Base-by-base conservation (phyloP, 2,888 invertebrate species). In the Amblyjoppa proteus region DNA sequence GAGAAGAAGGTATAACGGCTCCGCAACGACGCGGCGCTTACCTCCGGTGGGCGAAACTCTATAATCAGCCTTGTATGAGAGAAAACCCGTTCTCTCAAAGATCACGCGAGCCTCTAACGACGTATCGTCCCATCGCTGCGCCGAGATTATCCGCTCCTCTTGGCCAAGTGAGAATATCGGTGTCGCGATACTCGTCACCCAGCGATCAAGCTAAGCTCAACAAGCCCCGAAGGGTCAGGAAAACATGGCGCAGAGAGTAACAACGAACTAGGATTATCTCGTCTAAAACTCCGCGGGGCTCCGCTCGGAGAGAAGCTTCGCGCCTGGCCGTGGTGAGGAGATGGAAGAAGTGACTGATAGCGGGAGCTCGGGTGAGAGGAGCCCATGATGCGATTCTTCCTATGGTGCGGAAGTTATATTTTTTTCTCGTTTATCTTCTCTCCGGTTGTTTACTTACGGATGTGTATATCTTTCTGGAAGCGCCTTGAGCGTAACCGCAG, bases 401-500 rank as follows among this genome's bases (percentile, higher is more conserved):
- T 11, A 41, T 74, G 71, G 11, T 58, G 1, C 11, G 16, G 16
- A 34, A 28, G 13, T 28, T 61, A 31, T 1, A 31, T 1, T 5
- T 61, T 56, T 11, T 28, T 25, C 11, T 56, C 11, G 25, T 34
- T 34, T 11, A 13, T 28, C 25, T 13, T 31, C 13, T 25, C 31
- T 34, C 56, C 9, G 56, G 56, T 20, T 11, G 13, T 68, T 68
- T 68, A 92, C 94, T 92, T 90, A 95, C 94, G 70, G 93, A 92
- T 82, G 90, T 88, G 58, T 91, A 92, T 80, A 94, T 93, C 85
- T 97, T 96, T 81, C 96, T 96, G 9, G 97, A 97, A 0, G 96
- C 97, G 0, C 97, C 97, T 53, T 95, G 95, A 87, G 96, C 96
- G 91, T 96, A 97, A 0, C 96, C 96, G 86, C 96, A 97, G 0